Evolutionary conservation across 2,888 invertebrate genomes (phyloP).

Genomic region (Acanthoscelides obtectus): DNA sequence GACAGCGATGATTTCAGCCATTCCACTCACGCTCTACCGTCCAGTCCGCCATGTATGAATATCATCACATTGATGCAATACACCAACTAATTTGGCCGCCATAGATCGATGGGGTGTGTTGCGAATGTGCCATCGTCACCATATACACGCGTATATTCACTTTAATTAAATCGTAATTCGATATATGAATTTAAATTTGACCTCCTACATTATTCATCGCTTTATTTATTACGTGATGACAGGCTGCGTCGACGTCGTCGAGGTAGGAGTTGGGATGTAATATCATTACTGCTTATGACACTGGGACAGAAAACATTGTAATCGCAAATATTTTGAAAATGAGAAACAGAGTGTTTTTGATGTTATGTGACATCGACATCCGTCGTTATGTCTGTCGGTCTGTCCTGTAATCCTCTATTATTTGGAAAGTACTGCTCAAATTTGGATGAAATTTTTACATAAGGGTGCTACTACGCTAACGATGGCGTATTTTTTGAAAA

Average conservation of each 20-base stretch:
- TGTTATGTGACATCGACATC: no score
- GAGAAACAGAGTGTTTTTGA: no score
- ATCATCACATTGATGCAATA: conserved; percentile 37
- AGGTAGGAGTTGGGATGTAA: not conserved
- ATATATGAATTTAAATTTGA: conserved; percentile 35
- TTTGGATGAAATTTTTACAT: no score
- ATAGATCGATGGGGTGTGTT: conserved; percentile 33
- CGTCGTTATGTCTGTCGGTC: no score
- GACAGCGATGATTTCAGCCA: conserved; percentile 34
- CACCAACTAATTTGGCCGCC: conserved; percentile 34
- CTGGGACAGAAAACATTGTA: no score
- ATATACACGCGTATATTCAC: conserved; percentile 28
- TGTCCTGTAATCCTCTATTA: no score
- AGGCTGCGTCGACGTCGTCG: not conserved
- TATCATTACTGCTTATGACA: no score
- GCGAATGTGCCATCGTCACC: conserved; percentile 13
- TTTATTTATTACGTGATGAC: not conserved
- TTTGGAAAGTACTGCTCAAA: no score
- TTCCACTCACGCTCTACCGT: conserved; percentile 32
- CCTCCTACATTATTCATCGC: conserved; percentile 24
- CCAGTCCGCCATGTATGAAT: conserved; percentile 26
- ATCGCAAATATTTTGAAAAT: no score
- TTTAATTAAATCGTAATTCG: conserved; percentile 42
- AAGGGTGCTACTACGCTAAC: no score
- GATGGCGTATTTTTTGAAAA: no score